A percentile compares a stretch with the other conserved stretches of the same genome.
Conservation (phyloP, 2,888 invertebrate species). For the Diabrotica balteata region DNA sequence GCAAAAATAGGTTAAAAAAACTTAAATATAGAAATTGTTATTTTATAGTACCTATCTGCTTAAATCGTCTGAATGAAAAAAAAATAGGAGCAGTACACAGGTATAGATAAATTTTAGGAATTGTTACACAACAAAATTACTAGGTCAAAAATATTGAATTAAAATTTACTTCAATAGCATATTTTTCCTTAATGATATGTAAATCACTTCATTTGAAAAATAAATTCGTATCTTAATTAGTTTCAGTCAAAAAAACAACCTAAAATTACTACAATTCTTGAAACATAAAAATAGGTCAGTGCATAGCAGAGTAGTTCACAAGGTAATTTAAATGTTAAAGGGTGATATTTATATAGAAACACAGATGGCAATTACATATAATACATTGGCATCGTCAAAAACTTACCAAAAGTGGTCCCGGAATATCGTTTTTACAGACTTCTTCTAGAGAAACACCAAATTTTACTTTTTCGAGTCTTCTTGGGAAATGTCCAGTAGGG, state of each 20-base stretch:
- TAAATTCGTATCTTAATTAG: background rate
- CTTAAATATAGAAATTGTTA: no score
- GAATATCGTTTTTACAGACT: slow-evolving; percentile 95
- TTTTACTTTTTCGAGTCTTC: slow-evolving; percentile 90
- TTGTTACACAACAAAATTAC: slow-evolving; percentile 20
- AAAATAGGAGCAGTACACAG: no score
- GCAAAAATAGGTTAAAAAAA: no score
- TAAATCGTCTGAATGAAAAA: no score
- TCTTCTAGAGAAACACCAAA: slow-evolving; percentile 91
- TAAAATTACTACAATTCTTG: slow-evolving; percentile 7
- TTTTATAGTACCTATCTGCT: no score
- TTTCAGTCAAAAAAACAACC: slow-evolving; percentile 3
- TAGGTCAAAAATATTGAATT: slow-evolving; percentile 13
- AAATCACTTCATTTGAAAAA: background rate
- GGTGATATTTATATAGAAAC: background rate
- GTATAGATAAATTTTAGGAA: no score
- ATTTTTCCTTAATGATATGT: no score
- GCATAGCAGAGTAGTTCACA: slow-evolving; percentile 6
- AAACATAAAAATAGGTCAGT: slow-evolving; percentile 18
- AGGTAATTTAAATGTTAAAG: slow-evolving; percentile 17
- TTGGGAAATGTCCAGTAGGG: slow-evolving; percentile 81
- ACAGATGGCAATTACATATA: no score
- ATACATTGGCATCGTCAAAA: no score
- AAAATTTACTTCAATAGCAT: background rate
- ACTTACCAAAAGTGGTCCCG: slow-evolving; percentile 87